Conservation (phyloP, 1,140 invertebrate species). For the Drosophila athabasca region DNA sequence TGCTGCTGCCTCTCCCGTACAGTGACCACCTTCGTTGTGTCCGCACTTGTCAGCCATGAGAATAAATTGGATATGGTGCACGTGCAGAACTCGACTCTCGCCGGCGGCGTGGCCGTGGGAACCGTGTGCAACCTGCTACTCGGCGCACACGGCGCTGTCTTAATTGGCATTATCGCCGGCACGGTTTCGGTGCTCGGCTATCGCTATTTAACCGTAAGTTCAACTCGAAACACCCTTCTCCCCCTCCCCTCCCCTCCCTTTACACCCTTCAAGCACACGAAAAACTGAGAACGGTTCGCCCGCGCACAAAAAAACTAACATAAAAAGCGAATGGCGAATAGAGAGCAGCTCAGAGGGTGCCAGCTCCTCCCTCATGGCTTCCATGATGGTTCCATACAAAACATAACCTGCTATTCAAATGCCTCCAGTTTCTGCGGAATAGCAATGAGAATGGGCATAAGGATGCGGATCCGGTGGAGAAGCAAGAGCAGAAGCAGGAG, state of each 20-base stretch:
- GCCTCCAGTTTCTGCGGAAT: slow-evolving; percentile 15
- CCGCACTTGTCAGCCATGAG: slow-evolving; percentile 89
- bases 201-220: slow-evolving; percentile 91
- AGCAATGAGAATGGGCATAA: not conserved
- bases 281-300: slow-evolving; percentile 16
- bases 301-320: slow-evolving; percentile 21
- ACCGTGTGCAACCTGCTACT: slow-evolving; percentile 91
- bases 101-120: slow-evolving; percentile 88
- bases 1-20: slow-evolving; percentile 80
- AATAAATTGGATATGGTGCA: slow-evolving; percentile 96
- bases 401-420: slow-evolving; percentile 62
- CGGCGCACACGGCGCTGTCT: slow-evolving; percentile 92
- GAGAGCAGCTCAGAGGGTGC: not conserved
- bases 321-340: slow-evolving; percentile 9
- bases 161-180: slow-evolving; percentile 92
- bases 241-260: not conserved
- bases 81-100: slow-evolving; percentile 95
- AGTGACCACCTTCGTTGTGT: slow-evolving; percentile 92
- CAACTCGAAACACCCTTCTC: slow-evolving; percentile 20
- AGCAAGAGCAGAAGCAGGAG: not conserved
- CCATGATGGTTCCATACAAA: slow-evolving; percentile 27
- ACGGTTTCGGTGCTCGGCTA: slow-evolving; percentile 94
- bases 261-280: not conserved
- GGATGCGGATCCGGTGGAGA: not conserved
- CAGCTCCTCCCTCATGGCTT: not conserved